Conservation (phyloP, 2,113 vertebrate genomes). For the Rhipidura dahli region DNA sequence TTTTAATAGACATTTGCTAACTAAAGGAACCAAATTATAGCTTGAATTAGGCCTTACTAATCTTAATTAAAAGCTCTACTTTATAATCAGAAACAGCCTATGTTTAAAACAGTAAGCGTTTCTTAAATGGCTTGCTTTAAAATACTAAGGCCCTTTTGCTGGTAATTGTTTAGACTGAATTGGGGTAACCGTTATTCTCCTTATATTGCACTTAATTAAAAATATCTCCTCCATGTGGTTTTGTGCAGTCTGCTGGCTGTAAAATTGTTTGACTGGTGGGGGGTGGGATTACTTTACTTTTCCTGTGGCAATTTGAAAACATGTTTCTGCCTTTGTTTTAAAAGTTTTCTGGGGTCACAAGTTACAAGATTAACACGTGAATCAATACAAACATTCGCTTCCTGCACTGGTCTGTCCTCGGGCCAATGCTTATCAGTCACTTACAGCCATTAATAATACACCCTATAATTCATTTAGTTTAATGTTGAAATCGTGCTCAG, state of each 20-base stretch:
- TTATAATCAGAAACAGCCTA: conserved; percentile 73
- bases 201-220: conserved; percentile 52
- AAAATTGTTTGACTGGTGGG: conserved; percentile 3
- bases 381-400: conserved; percentile 18
- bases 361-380: conserved; percentile 33
- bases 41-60: conserved; percentile 73
- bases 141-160: conserved; percentile 42
- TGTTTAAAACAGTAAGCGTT: conserved; percentile 42
- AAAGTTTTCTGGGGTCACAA: conserved; percentile 39
- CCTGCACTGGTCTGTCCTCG: conserved; percentile 35
- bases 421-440: background rate
- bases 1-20: conserved; percentile 76
- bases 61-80: conserved; percentile 77
- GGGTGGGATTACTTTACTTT: conserved; percentile 32
- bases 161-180: conserved; percentile 53
- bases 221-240: conserved; percentile 52
- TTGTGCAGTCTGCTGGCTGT: conserved; percentile 49
- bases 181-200: background rate
- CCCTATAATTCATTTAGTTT: conserved; percentile 3
- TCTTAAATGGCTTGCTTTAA: conserved; percentile 68
- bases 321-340: conserved; percentile 33
- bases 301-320: conserved; percentile 49
- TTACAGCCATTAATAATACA: background rate
- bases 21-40: conserved; percentile 75
- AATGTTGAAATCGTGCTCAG: background rate